Evolutionary conservation across 2,888 invertebrate genomes (phyloP).

Genomic region (Stenodema calcarata): DNA sequence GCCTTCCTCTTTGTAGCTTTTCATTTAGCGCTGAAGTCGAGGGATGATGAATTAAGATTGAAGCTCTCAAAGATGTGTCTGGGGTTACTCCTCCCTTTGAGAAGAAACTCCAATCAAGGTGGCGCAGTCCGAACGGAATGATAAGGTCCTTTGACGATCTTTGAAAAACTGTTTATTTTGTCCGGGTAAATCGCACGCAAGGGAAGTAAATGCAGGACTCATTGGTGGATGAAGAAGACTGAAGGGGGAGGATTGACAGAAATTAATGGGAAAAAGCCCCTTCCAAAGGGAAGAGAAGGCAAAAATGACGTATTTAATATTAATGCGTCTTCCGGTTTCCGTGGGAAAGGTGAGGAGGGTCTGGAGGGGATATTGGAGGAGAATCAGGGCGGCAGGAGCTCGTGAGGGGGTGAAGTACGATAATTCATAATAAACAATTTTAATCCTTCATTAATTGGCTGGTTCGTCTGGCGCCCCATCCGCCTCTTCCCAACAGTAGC

Average conservation of each 20-base stretch:
- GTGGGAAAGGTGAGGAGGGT: not conserved
- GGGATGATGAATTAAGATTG: slow-evolving; percentile 6
- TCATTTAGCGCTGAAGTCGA: not conserved
- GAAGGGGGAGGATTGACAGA: not conserved
- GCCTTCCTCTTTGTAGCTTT: not conserved
- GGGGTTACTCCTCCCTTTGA: not conserved
- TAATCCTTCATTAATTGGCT: slow-evolving; percentile 51
- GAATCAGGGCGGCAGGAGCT: not conserved
- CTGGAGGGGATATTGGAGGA: not conserved
- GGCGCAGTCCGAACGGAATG: not conserved
- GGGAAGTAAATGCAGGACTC: not conserved
- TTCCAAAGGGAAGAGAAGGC: not conserved
- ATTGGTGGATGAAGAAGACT: not conserved
- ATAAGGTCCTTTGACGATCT: slow-evolving; percentile 34
- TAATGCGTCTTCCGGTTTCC: slow-evolving; percentile 28
- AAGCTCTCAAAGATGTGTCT: slow-evolving; percentile 16
- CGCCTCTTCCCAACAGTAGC: too few relatives aligned
- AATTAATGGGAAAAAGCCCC: slow-evolving; percentile 18
- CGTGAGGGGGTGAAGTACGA: not conserved
- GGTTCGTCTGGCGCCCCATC: not conserved
- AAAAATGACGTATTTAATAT: slow-evolving; percentile 53
- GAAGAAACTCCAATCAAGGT: slow-evolving; percentile 15
- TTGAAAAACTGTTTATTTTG: slow-evolving; percentile 15
- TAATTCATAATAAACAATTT: slow-evolving; percentile 54
- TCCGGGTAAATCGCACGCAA: not conserved